A percentile compares a stretch with the other conserved stretches of the same genome.
These are phyloP conservation scores for Asarcornis scutulata DNA, from an alignment of 2,113 vertebrate genomes.

Conservation along the genomic window DNA sequence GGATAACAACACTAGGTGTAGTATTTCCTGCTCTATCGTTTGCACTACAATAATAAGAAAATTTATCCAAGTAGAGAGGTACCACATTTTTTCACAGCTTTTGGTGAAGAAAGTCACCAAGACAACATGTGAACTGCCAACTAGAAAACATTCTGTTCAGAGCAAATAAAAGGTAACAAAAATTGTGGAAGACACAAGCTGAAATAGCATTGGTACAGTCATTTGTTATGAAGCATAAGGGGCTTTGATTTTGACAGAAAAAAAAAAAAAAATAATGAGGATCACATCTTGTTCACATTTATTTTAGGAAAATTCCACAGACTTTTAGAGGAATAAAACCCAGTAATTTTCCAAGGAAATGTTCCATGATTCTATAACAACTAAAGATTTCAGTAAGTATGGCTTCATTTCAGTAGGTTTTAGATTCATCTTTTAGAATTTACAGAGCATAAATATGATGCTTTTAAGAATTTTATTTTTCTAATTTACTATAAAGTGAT, in stretches of 20 bases:
- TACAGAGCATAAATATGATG: neutral
- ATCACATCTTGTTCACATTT: conserved; percentile 14
- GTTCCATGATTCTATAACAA: neutral
- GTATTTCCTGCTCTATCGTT: neutral
- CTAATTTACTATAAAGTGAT: neutral
- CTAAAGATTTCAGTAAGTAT: neutral
- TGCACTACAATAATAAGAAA: neutral
- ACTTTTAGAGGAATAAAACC: neutral
- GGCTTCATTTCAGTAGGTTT: neutral
- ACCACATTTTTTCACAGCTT: neutral
- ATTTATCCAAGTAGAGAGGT: neutral
- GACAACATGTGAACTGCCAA: neutral
- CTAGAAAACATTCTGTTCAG: neutral
- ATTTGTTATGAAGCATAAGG: neutral
- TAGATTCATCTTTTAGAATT: neutral
- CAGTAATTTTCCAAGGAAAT: neutral
- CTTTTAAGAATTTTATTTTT: neutral
- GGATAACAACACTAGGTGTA: neutral
- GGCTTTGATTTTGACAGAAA: neutral
- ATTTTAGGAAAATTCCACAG: neutral
- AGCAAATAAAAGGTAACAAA: neutral
- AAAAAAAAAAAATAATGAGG: neutral
- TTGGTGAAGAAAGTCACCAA: neutral
- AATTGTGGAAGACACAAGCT: neutral
- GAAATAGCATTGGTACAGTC: neutral